A percentile compares a stretch with the other conserved stretches of the same genome.
Evolutionary conservation across 2,113 vertebrate genomes (phyloP).

Genomic region (Turdus rufiventris): DNA sequence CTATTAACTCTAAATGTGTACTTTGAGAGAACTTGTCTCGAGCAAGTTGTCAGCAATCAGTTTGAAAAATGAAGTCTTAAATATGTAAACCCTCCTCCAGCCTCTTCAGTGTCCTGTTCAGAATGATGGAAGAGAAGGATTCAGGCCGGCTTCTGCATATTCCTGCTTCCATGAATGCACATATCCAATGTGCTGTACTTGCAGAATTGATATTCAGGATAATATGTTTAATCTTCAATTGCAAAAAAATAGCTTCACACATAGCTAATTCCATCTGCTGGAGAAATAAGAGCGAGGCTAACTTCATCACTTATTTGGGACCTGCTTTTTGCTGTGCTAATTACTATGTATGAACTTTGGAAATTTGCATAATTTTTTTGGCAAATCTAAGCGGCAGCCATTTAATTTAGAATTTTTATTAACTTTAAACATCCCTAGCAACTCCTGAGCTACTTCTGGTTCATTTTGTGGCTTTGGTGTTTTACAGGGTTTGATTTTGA

Average conservation of each 20-base stretch:
- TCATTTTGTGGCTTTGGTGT: not conserved
- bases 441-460: not conserved
- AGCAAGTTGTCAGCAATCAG: not conserved
- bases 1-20: not conserved
- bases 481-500: not conserved
- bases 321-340: slow-evolving; percentile 31
- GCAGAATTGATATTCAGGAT: slow-evolving; percentile 4
- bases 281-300: not conserved
- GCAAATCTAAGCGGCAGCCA: not conserved
- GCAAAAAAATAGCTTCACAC: slow-evolving; percentile 21
- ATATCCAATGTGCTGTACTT: not conserved
- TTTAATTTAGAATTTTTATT: slow-evolving; percentile 45
- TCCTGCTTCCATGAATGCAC: not conserved
- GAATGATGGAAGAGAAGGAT: not conserved
- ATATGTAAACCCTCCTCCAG: not conserved
- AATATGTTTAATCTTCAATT: not conserved
- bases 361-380: slow-evolving; percentile 44
- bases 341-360: slow-evolving; percentile 42
- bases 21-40: not conserved
- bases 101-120: not conserved
- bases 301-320: slow-evolving; percentile 25
- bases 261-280: slow-evolving; percentile 47
- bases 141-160: not conserved
- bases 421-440: slow-evolving; percentile 17
- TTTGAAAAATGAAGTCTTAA: not conserved